Evolutionary conservation across 2,113 vertebrate genomes (phyloP), one percentile per base, ranked within the genome.

Genomic region (Aramus guarauna): DNA sequence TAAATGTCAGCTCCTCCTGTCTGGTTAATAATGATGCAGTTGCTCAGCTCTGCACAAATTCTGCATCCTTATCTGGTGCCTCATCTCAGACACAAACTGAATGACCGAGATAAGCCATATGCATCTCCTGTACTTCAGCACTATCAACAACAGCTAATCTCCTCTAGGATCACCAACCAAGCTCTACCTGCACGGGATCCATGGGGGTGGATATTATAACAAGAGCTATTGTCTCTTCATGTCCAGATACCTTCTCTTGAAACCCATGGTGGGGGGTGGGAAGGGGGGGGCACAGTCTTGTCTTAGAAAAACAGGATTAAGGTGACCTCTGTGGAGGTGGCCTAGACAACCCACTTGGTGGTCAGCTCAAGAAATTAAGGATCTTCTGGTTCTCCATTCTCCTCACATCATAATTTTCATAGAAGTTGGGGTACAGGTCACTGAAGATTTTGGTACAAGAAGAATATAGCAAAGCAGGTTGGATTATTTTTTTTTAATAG

Each of bases 1-100:
- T 97, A 97, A 96, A 97, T 93, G 92, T 97, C 96, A 96, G 83
- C 94, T 92, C 93, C 94, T 96, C 94, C 90, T 85, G 79, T 95
- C 93, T 66, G 58, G 59, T 94, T 94, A 92, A 96, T 94, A 96
- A 96, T 67, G 94, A 93, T 96, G 79, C 74, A 72, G 85, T 93
- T 92, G 75, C 92, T 93, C 5, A 1, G 75, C 92, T 97, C 92
- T 93, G 82, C 78, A 90, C 73, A 95, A 95, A 96, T 91, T 94
- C 85, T 92, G 66, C 59, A 77, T 92, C 96, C 53, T 97, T 97
- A 97, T 97, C 97, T 2, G 2, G 59, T 69, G 85, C 73, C 47
- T 90, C 91, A 97, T 97, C 97, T 96, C 74, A 87, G 75, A 71
- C 89, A 91, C 60, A 82, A 86, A 89, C 82, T 74, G 89, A 92